Base-by-base conservation (phyloP, 1,140 invertebrate species). In the Dendrolimus punctatus region DNA sequence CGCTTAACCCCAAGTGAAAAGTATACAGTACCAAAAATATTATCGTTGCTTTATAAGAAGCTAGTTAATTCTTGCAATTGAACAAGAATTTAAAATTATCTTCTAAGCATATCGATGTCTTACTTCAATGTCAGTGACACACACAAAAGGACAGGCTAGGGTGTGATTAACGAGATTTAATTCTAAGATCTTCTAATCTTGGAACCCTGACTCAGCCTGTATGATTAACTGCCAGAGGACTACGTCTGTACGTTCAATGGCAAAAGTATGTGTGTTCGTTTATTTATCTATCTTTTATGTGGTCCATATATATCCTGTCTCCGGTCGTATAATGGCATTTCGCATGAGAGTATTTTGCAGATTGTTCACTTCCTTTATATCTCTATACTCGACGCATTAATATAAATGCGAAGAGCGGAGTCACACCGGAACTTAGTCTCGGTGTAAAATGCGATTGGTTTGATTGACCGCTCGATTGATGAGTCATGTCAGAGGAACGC, bases 401-500 rank as follows among this genome's bases (percentile, higher is more conserved):
- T 39, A 51, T 45, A 51, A 40, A 51, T 36, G 40, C 49, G 23
- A 8, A 41, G 50, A 44, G 57, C 46, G 47, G 62, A 68, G 62
- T 74, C 75, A 73, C 67, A 66, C 65, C 73, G 78, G 80, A 84
- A 81, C 71, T 55, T 38, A 41, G 64, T 51, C 62, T 55, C 60
- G 54, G 55, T 55, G 60, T 55, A 51, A 63, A 57, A 63, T 62
- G 65, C 60, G 62, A 73, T 71, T 66, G 49, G 45, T 67, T 66
- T 62, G 60, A 71, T 71, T 46, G 60, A 52, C 49, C 40, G 49
- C 43, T 41, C 42, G 59, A 41, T 40, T 49, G 50, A 51, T 85
- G 81, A 83, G 53, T 83, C 78, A 83, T 57, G 45, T 38, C 53
- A 48, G 59, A 75, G 74, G 77, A 79, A 80, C 74, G 80, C 73